phyloP scores from a whole-genome alignment of 2,888 invertebrate species.

The Acronicta aceris region DNA sequence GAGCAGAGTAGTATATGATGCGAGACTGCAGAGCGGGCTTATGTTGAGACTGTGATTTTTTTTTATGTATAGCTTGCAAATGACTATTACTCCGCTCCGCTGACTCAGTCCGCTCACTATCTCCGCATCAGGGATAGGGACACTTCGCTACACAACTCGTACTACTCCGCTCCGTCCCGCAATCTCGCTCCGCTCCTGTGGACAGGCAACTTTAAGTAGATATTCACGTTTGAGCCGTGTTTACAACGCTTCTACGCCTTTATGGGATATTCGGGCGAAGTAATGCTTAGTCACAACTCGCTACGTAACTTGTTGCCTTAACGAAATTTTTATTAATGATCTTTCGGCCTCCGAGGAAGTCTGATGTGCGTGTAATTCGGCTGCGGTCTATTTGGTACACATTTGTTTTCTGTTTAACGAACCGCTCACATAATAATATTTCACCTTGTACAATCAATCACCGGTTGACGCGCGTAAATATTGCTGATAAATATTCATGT shows the following conservation, averaged over 20 bases:
- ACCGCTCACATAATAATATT: conserved; percentile 57
- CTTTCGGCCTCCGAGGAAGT: conserved; percentile 56
- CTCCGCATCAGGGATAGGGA: too few relatives aligned
- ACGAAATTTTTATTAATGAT: conserved; percentile 78
- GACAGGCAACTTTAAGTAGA: conserved; percentile 53
- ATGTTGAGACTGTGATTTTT: too few relatives aligned
- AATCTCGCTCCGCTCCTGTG: too few relatives aligned
- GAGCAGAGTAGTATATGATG: too few relatives aligned
- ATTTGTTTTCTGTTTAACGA: conserved; percentile 67
- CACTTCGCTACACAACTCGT: too few relatives aligned
- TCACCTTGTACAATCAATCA: conserved; percentile 57
- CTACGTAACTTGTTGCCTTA: conserved; percentile 75
- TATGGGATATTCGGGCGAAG: conserved; percentile 44
- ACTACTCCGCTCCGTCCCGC: too few relatives aligned
- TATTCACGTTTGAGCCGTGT: conserved; percentile 61
- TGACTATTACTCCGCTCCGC: too few relatives aligned
- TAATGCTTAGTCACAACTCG: conserved; percentile 70
- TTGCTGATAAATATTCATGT: conserved; percentile 56
- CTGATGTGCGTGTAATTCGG: conserved; percentile 67
- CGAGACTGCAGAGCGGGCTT: too few relatives aligned
- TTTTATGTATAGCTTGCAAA: too few relatives aligned
- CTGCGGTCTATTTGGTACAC: conserved; percentile 65
- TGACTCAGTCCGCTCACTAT: too few relatives aligned
- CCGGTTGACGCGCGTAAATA: conserved; percentile 48
- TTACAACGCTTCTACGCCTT: conserved; percentile 42